Conservation (phyloP, 2,113 vertebrate genomes). For the Poecilia latipinna region DNA sequence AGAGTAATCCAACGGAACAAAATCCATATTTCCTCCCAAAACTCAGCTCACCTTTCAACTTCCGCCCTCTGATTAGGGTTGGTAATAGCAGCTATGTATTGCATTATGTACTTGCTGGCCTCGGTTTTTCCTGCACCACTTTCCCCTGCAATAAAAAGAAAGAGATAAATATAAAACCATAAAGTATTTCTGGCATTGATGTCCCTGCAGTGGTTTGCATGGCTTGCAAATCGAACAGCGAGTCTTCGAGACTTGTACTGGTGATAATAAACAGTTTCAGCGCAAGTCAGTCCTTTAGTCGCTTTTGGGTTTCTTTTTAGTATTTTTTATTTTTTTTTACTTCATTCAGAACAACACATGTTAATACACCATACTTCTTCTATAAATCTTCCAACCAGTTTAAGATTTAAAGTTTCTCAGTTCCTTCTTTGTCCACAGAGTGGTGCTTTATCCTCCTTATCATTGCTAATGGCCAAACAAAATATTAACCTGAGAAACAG, state of each 20-base stretch:
- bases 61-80: slow-evolving; percentile 96
- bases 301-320: neutral
- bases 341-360: neutral
- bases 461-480: slow-evolving; percentile 39
- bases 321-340: neutral
- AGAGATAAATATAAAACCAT: neutral
- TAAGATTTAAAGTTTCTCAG: neutral
- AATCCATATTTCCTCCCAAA: neutral
- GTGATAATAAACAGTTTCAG: neutral
- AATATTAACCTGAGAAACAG: slow-evolving; percentile 18
- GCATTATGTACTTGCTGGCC: slow-evolving; percentile 99
- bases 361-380: neutral
- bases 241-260: neutral
- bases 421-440: slow-evolving; percentile 65
- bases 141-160: slow-evolving; percentile 83
- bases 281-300: neutral
- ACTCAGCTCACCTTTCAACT: slow-evolving; percentile 89
- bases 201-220: neutral
- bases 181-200: neutral
- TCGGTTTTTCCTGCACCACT: slow-evolving; percentile 98
- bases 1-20: neutral
- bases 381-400: neutral
- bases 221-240: neutral
- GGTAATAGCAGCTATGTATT: slow-evolving; percentile 98
- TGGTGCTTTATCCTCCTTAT: slow-evolving; percentile 56